These are phyloP conservation scores for Diploptera punctata DNA, from an alignment of 2,888 invertebrate species.

Conservation along the genomic window DNA sequence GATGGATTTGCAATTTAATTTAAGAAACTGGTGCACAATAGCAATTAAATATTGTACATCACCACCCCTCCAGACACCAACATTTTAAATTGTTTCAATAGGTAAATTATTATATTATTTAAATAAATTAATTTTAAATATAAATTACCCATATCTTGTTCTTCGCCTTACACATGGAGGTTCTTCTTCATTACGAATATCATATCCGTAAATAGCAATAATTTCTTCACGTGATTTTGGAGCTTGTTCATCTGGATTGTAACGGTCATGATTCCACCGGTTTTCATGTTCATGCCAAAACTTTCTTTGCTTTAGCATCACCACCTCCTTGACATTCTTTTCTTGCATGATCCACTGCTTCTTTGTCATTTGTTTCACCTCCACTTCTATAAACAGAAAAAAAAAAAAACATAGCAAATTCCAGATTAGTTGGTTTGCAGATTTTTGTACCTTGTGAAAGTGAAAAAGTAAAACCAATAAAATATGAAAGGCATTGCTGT, in stretches of 20 bases:
- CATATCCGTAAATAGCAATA: constrained; percentile 88
- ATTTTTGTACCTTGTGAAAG: too few species aligned
- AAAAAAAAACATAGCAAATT: neutral
- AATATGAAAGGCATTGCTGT: too few species aligned
- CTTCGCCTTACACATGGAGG: constrained; percentile 87
- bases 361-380: constrained; percentile 22
- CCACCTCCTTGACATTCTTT: constrained; percentile 29
- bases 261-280: constrained; percentile 89
- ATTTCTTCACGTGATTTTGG: constrained; percentile 88
- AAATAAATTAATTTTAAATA: neutral
- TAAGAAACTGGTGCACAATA: too few species aligned
- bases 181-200: constrained; percentile 91
- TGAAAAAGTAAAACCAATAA: too few species aligned
- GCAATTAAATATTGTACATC: too few species aligned
- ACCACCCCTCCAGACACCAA: too few species aligned
- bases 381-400: neutral
- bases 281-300: constrained; percentile 65
- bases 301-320: constrained; percentile 53
- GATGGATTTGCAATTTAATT: too few species aligned
- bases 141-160: constrained; percentile 79
- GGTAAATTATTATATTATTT: too few species aligned
- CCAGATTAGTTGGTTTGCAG: too few species aligned
- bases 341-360: constrained; percentile 23
- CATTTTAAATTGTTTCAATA: too few species aligned
- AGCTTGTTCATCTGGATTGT: constrained; percentile 73